These are phyloP conservation scores for Sternotherus odoratus DNA, from an alignment of 2,797 vertebrate genomes.

Conservation along the genomic window DNA sequence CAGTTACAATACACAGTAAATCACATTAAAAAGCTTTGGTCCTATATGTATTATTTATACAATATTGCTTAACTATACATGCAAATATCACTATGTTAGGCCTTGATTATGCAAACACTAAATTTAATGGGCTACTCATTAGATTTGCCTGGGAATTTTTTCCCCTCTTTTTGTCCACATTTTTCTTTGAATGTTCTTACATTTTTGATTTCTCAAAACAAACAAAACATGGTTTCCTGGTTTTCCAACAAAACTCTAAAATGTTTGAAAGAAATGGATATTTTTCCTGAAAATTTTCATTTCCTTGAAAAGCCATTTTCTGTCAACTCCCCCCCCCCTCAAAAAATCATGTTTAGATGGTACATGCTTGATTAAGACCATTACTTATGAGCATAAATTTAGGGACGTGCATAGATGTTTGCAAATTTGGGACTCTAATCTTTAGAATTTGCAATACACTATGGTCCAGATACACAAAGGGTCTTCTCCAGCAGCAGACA, in stretches of 20 bases:
- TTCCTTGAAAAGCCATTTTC: background rate
- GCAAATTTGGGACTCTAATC: background rate
- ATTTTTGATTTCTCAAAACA: background rate
- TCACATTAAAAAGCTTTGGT: conserved; percentile 51
- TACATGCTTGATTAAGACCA: background rate
- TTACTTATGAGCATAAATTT: background rate
- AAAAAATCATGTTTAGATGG: background rate
- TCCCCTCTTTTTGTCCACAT: background rate
- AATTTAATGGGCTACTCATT: conserved; percentile 9
- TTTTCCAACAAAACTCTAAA: background rate
- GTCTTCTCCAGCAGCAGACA: background rate
- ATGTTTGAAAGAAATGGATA: background rate
- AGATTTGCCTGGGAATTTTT: background rate
- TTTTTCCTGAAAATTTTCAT: background rate
- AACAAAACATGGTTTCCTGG: background rate
- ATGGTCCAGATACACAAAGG: background rate
- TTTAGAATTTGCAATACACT: background rate
- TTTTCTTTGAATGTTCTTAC: conserved; percentile 15
- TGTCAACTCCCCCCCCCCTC: background rate
- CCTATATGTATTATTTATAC: conserved; percentile 49
- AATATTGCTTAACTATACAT: conserved; percentile 29
- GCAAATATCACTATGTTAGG: conserved; percentile 38
- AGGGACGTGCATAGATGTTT: background rate
- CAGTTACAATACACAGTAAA: conserved; percentile 36
- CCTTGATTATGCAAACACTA: conserved; percentile 27